Conservation (phyloP, 1,140 invertebrate genomes). For the Meteorus sp. region DNA sequence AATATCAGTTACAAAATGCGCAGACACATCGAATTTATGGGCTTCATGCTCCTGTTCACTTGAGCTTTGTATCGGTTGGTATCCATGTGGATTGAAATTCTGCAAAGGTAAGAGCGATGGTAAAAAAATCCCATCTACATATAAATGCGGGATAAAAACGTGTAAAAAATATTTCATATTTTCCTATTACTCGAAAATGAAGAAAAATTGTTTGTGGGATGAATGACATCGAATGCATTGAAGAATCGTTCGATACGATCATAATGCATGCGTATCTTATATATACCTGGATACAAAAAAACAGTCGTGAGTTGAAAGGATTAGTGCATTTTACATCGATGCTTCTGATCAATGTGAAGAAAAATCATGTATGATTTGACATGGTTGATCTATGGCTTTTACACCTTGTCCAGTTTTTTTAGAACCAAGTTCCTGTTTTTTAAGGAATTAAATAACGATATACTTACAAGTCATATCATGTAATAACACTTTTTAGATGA, state of each 20-base stretch:
- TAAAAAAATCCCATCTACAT: slow-evolving; percentile 65
- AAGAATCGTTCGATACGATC: background rate
- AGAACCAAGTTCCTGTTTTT: too few relatives aligned
- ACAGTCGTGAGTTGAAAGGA: too few relatives aligned
- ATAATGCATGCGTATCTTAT: too few relatives aligned
- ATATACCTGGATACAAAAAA: too few relatives aligned
- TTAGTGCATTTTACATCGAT: too few relatives aligned
- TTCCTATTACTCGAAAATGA: slow-evolving; percentile 79
- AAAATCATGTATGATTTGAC: too few relatives aligned
- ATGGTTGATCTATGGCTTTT: too few relatives aligned
- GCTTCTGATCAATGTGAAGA: too few relatives aligned
- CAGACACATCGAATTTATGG: slow-evolving; percentile 67
- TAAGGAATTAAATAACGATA: too few relatives aligned
- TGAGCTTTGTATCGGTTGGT: slow-evolving; percentile 82
- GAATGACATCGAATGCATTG: slow-evolving; percentile 66
- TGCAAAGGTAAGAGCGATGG: slow-evolving; percentile 75
- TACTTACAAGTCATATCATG: too few relatives aligned
- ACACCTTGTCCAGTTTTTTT: too few relatives aligned
- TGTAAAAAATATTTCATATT: slow-evolving; percentile 88
- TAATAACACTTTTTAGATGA: too few relatives aligned
- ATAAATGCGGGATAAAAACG: slow-evolving; percentile 93
- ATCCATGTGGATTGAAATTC: slow-evolving; percentile 92
- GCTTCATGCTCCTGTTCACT: slow-evolving; percentile 76
- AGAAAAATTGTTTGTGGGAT: slow-evolving; percentile 86
- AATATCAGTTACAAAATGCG: slow-evolving; percentile 58